Evolutionary conservation across 2,113 vertebrate species (phyloP).

Genomic region (Cettia cetti): DNA sequence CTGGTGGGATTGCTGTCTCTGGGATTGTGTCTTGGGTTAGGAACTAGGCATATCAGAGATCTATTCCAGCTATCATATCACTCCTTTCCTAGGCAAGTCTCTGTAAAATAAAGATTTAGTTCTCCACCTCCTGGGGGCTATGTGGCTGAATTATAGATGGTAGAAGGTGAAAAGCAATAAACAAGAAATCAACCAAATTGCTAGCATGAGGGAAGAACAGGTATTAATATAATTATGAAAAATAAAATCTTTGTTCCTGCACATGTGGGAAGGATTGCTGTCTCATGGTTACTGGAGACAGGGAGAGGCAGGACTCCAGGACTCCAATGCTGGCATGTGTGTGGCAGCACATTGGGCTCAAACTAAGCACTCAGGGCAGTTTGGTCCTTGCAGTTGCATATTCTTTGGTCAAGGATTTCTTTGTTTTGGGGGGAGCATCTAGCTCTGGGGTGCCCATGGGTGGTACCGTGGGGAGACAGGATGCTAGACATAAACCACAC

Average conservation of each 20-base stretch:
- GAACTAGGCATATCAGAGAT: not conserved
- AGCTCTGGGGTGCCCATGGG: no score
- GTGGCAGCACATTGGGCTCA: not conserved
- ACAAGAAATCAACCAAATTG: slow-evolving; percentile 48
- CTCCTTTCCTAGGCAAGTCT: not conserved
- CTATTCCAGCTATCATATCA: not conserved
- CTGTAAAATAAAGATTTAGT: not conserved
- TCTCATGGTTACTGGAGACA: not conserved
- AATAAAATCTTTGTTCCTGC: not conserved
- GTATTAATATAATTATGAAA: not conserved
- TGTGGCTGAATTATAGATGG: slow-evolving; percentile 46
- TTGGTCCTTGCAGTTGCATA: not conserved
- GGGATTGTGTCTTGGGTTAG: not conserved
- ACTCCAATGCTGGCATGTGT: not conserved
- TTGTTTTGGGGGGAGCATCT: not conserved
- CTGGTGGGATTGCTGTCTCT: not conserved
- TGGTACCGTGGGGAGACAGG: not conserved
- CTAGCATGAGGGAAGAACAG: slow-evolving; percentile 8
- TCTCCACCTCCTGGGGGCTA: slow-evolving; percentile 20
- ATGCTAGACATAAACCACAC: not conserved
- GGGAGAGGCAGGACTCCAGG: not conserved
- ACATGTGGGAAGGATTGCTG: not conserved
- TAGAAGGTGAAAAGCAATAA: slow-evolving; percentile 50
- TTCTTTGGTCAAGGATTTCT: not conserved
- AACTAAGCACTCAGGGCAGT: accelerated